Evolutionary conservation across 2,797 vertebrate genomes (phyloP).

Genomic region (Simalia tracyae): DNA sequence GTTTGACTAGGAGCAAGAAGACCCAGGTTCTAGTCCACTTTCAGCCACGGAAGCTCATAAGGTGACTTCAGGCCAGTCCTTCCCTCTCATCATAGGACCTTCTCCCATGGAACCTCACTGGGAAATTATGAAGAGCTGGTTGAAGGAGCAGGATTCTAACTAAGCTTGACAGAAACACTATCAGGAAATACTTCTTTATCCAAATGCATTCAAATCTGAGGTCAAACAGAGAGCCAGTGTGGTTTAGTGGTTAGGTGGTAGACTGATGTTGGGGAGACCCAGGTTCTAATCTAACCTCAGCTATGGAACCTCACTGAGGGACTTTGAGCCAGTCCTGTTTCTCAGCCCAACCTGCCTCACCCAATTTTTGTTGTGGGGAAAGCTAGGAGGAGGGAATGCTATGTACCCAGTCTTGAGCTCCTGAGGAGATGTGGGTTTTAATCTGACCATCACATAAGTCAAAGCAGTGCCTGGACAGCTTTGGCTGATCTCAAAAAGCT

Average conservation of each 20-base stretch:
- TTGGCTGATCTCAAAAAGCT: no score
- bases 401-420: no score
- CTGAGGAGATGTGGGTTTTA: no score
- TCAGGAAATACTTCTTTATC: neutral
- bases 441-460: no score
- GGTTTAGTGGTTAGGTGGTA: neutral
- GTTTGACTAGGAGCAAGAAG: neutral
- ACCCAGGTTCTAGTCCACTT: neutral
- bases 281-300: no score
- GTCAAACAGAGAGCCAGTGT: neutral
- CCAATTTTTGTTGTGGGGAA: no score
- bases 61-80: neutral
- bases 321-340: no score
- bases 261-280: neutral
- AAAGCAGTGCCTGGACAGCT: no score
- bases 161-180: neutral
- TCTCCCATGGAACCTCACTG: neutral
- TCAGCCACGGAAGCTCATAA: neutral
- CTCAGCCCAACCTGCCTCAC: no score
- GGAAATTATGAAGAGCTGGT: neutral
- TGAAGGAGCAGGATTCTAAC: neutral
- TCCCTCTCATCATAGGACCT: neutral
- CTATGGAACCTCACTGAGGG: no score
- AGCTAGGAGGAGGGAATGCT: no score
- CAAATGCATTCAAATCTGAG: neutral